These are phyloP conservation scores for Menura novaehollandiae DNA, from an alignment of 2,113 vertebrate genomes.

Conservation along the genomic window DNA sequence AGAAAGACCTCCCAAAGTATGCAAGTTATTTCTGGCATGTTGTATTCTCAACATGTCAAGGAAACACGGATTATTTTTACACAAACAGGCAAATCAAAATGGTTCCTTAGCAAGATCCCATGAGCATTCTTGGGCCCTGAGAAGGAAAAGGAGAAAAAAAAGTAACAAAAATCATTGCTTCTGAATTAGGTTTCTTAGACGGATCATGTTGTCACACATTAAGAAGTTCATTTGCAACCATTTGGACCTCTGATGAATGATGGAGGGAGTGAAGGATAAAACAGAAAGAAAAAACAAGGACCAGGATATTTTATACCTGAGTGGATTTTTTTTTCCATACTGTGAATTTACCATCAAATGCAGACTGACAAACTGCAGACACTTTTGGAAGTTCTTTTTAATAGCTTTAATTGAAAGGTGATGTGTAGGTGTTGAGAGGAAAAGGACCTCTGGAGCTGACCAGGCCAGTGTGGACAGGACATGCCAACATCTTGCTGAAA, in stretches of 20 bases:
- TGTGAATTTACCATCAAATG: background rate
- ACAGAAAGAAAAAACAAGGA: background rate
- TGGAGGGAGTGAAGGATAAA: background rate
- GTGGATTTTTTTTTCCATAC: background rate
- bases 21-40: conserved; percentile 46
- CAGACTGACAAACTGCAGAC: background rate
- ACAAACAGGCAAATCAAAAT: conserved; percentile 15
- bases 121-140: background rate
- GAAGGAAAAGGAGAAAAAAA: background rate
- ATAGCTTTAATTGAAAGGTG: background rate
- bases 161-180: background rate
- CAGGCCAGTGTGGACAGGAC: background rate
- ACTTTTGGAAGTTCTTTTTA: background rate
- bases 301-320: background rate
- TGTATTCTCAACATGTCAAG: conserved; percentile 14
- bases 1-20: conserved; percentile 35
- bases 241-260: background rate
- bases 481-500: background rate
- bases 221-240: background rate
- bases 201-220: background rate
- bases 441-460: background rate
- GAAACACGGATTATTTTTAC: conserved; percentile 40
- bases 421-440: background rate
- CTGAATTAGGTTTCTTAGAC: background rate
- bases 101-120: background rate